phyloP scores from a whole-genome alignment of 2,888 invertebrate species.

The Limenitis camilla region DNA sequence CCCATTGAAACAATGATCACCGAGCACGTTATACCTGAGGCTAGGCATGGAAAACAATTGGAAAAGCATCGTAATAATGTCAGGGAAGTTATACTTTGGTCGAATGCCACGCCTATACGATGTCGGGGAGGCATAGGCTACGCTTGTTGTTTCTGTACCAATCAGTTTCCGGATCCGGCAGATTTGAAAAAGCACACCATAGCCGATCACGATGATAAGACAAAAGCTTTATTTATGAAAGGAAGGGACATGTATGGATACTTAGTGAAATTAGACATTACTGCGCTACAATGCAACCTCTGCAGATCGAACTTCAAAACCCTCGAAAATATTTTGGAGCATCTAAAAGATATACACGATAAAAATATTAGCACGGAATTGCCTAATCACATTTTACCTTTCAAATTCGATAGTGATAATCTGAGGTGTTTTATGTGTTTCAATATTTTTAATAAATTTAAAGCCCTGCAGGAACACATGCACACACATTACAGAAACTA shows the following conservation, averaged over 20 bases:
- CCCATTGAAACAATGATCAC: conserved; percentile 8
- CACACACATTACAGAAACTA: conserved; percentile 44
- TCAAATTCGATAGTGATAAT: conserved; percentile 38
- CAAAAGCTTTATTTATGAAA: conserved; percentile 33
- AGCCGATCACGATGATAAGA: conserved; percentile 26
- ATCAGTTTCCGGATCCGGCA: conserved; percentile 33
- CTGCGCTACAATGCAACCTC: conserved; percentile 40
- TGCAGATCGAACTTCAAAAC: conserved; percentile 32
- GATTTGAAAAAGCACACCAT: conserved; percentile 40
- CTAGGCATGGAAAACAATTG: conserved; percentile 26
- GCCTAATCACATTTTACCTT: conserved; percentile 45
- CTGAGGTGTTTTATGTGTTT: conserved; percentile 40
- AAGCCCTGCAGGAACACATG: conserved; percentile 42
- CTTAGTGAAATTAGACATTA: conserved; percentile 47
- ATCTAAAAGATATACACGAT: conserved; percentile 36
- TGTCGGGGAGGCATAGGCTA: conserved; percentile 35
- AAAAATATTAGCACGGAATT: conserved; percentile 37
- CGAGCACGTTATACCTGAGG: conserved; percentile 13
- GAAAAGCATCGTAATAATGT: conserved; percentile 33
- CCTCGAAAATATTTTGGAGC: conserved; percentile 36
- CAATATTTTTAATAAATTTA: conserved; percentile 37
- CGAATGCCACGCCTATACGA: conserved; percentile 45
- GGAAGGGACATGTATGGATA: conserved; percentile 32
- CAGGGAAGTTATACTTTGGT: conserved; percentile 33
- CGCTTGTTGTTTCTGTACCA: conserved; percentile 38